Evolutionary conservation across 1,140 invertebrate genomes (phyloP), one percentile per base, ranked within the genome.

Genomic region (Hypsibius dujardini): DNA sequence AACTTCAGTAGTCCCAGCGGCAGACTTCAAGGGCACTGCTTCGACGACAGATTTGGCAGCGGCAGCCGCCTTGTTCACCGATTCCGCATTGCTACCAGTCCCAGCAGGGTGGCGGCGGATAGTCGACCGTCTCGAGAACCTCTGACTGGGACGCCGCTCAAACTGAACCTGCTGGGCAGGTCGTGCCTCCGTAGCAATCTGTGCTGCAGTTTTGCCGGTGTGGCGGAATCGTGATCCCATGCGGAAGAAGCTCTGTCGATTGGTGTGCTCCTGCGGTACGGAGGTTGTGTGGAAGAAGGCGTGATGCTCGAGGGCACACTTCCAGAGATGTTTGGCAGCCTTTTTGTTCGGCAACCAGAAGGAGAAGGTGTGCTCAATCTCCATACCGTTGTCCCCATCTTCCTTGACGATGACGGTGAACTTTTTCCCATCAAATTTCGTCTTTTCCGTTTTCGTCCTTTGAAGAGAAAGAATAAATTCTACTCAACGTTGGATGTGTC

Each of bases 251-350:
- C 95, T 96, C 78, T 96, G 92, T 46, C 90, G 83, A 0, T 88
- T 87, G 42, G 86, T 90, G 0, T 88, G 88, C 1, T 89, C 89
- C 79, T 94, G 93, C 0, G 90, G 87, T 0, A 92, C 89, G 46
- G 89, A 90, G 73, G 89, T 85, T 60, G 96, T 82, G 70, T 94
- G 85, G 83, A 97, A 99, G 84, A 99, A 99, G 1, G 90, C 89
- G 80, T 98, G 94, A 79, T 98, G 93, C 77, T 99, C 95, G 46
- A 95, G 86, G 76, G 93, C 95, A 82, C 95, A 98, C 76, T 95
- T 92, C 92, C 94, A 98, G 70, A 98, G 82, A 82, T 98, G 95
- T 77, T 96, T 94, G 79, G 92, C 97, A 0, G 93, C 93, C 69
- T 91, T 95, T 79, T 98, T 92, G 78, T 95, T 97, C 59, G 89